These are phyloP conservation scores for Perizoma flavofasciatum DNA, from an alignment of 2,888 invertebrate species.

Conservation along the genomic window DNA sequence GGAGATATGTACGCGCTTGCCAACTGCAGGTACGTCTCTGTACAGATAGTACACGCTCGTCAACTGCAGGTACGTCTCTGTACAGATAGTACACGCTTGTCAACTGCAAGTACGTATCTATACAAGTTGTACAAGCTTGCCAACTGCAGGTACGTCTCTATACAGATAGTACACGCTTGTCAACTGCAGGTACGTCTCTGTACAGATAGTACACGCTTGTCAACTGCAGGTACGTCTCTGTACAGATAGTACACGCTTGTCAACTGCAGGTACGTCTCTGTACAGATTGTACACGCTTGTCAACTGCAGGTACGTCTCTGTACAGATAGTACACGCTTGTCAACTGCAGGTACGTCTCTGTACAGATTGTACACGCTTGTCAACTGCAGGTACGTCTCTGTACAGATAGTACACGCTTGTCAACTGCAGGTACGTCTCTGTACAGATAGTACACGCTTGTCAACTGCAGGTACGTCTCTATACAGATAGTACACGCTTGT, in stretches of 20 bases:
- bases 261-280: constrained; percentile 79
- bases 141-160: constrained; percentile 79
- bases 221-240: constrained; percentile 79
- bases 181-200: constrained; percentile 79
- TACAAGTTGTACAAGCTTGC: constrained; percentile 83
- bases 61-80: constrained; percentile 79
- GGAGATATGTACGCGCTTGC: constrained; percentile 88
- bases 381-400: constrained; percentile 79
- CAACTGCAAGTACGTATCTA: constrained; percentile 77
- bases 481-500: constrained; percentile 87
- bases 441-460: constrained; percentile 87
- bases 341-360: constrained; percentile 79
- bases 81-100: constrained; percentile 87
- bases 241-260: constrained; percentile 87
- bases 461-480: constrained; percentile 79
- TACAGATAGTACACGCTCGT: constrained; percentile 87
- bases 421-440: constrained; percentile 79
- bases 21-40: constrained; percentile 79
- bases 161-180: constrained; percentile 87
- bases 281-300: constrained; percentile 83
- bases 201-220: constrained; percentile 87
- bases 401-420: constrained; percentile 87
- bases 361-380: constrained; percentile 83
- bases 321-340: constrained; percentile 87
- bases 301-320: constrained; percentile 79